Base-by-base conservation (phyloP, 2,113 vertebrate genomes). In the Cyprinodon variegatus region DNA sequence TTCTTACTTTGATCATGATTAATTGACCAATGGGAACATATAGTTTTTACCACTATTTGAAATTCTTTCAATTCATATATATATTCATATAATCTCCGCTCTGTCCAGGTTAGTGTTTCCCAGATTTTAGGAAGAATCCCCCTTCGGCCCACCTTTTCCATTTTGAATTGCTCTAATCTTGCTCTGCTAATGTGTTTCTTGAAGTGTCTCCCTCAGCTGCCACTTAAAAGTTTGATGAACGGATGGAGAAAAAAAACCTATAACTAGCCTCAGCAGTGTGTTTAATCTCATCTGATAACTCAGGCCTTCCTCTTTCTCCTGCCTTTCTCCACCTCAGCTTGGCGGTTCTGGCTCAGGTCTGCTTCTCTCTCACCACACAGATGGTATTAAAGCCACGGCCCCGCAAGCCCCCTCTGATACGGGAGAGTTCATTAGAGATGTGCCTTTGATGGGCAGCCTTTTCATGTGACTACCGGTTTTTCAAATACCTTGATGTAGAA, bases 401-500 rank as follows among this genome's bases (percentile, higher is more conserved):
- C 85, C 88, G 87, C 92, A 83, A 91, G 85, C 90, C 92, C 92
- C 96, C 92, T 96, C 96, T 96, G 97, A 99, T 97, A 96, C 93
- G 94, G 88, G 91, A 93, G 97, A 98, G 97, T 99, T 98, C 97
- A 99, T 99, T 99, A 99, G 96, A 98, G 97, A 98, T 98, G 97
- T 96, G 96, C 96, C 97, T 99, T 99, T 98, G 98, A 99, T 98
- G 97, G 96, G 96, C 95, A 95, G 94, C 95, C 95, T 88, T 90
- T 93, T 94, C 97, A 97, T 96, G 92, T 93, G 96, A 96, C 97
- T 96, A 96, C 96, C 95, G 96, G 85, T 91, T 90, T 98, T 97
- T 97, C 97, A 98, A 98, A 99, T 98, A 99, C 97, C 97, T 98
- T 99, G 98, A 99, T 99, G 97, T 97, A 96, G 94, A 96, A 97